Percentiles rank a stretch among this genome's conserved stretches.
Conservation (phyloP, 2,797 vertebrate species). For the Hemibagrus guttatus region DNA sequence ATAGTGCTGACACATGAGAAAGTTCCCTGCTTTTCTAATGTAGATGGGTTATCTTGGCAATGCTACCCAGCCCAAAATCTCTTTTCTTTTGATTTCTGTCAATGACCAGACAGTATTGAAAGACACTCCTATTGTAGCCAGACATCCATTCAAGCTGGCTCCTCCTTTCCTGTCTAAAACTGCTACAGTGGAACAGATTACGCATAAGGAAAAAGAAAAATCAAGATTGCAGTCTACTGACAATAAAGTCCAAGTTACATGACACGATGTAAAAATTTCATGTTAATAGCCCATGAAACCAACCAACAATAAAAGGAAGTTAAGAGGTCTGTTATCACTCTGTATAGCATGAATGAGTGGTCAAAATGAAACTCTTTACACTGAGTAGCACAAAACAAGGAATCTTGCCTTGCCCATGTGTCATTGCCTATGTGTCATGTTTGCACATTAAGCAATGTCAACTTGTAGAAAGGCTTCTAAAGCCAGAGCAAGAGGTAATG, state of each 20-base stretch:
- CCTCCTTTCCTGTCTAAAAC: constrained; percentile 46
- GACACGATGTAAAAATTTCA: constrained; percentile 19
- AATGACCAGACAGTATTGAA: constrained; percentile 67
- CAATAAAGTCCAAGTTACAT: constrained; percentile 18
- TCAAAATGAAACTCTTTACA: not conserved
- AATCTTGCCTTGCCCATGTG: not conserved
- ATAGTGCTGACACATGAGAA: constrained; percentile 50
- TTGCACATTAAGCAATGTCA: not conserved
- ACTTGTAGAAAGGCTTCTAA: not conserved
- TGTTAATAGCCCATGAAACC: constrained; percentile 2
- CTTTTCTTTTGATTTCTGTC: constrained; percentile 62
- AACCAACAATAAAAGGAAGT: not conserved
- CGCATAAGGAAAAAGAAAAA: constrained; percentile 6
- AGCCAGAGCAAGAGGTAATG: not conserved
- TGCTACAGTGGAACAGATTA: constrained; percentile 13
- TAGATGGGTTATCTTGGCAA: constrained; percentile 45
- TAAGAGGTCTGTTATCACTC: not conserved
- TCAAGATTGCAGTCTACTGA: constrained; percentile 9
- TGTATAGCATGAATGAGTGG: not conserved
- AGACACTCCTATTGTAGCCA: constrained; percentile 65
- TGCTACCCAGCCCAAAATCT: constrained; percentile 51
- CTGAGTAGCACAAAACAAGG: not conserved
- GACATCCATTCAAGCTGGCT: constrained; percentile 56
- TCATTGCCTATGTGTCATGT: not conserved
- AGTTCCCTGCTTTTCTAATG: constrained; percentile 49